These are phyloP conservation scores for Pelusios castaneus DNA, from an alignment of 2,113 vertebrate species.

Conservation along the genomic window DNA sequence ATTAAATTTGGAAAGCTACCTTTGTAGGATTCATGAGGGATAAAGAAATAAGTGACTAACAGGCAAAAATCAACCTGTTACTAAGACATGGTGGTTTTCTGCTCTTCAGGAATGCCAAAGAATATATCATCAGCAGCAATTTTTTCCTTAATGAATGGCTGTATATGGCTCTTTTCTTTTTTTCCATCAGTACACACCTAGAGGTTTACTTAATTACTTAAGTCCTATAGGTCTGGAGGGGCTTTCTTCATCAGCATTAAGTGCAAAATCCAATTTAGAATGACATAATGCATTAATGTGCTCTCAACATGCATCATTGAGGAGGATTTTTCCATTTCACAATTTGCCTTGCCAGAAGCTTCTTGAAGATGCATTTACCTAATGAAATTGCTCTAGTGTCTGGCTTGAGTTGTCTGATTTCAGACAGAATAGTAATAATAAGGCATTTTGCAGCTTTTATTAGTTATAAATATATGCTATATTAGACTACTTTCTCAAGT, in stretches of 20 bases:
- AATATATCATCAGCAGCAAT: background rate
- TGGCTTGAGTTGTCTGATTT: background rate
- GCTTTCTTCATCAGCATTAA: conserved; percentile 64
- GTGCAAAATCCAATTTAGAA: conserved; percentile 72
- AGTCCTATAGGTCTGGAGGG: conserved; percentile 38
- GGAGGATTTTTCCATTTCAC: conserved; percentile 63
- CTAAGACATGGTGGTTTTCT: background rate
- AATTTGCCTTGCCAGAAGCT: conserved; percentile 59
- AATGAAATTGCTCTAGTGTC: conserved; percentile 58
- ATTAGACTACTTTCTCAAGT: background rate
- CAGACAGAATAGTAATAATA: conserved; percentile 1
- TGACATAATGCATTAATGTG: conserved; percentile 58
- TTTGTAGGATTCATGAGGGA: background rate
- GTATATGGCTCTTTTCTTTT: background rate
- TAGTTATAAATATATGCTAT: conserved; percentile 7
- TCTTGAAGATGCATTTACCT: conserved; percentile 59
- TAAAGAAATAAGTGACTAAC: too few species aligned
- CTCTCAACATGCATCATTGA: conserved; percentile 27
- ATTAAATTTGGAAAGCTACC: background rate
- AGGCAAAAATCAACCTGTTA: background rate
- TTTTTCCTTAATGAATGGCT: background rate
- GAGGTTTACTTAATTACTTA: conserved; percentile 49
- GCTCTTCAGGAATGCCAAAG: background rate
- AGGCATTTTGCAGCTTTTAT: conserved; percentile 6
- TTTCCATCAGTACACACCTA: background rate